These are phyloP conservation scores for Anastatus disparis DNA, from an alignment of 1,140 invertebrate genomes.

Conservation along the genomic window DNA sequence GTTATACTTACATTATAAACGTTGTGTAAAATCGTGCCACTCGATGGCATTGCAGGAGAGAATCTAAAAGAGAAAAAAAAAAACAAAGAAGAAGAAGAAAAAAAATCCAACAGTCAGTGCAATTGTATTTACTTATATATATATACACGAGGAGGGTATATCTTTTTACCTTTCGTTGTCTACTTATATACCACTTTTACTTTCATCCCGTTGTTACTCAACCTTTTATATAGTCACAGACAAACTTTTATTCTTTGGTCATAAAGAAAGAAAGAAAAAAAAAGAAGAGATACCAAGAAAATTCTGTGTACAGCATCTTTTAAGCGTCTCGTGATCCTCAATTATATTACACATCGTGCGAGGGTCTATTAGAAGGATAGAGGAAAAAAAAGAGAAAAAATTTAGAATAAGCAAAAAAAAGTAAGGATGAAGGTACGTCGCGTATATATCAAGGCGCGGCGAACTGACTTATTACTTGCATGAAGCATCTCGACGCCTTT, in stretches of 20 bases:
- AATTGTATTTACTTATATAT: no score
- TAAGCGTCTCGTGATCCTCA: not conserved
- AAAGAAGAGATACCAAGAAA: no score
- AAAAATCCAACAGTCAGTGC: no score
- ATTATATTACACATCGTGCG: not conserved
- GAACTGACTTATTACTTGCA: constrained; percentile 11
- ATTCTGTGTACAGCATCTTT: not conserved
- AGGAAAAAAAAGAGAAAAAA: not conserved
- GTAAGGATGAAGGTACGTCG: no score
- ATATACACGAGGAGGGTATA: no score
- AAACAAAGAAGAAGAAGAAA: no score
- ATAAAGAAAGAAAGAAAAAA: not conserved
- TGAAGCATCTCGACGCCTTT: not conserved
- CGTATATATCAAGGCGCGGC: not conserved
- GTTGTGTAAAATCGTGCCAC: not conserved
- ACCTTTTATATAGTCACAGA: no score
- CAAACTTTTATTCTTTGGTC: not conserved
- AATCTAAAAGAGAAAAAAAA: no score
- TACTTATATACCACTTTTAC: no score
- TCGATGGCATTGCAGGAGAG: not conserved
- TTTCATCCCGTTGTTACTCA: constrained; percentile 28
- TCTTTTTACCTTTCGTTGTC: no score
- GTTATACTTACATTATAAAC: constrained; percentile 19
- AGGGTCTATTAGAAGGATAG: not conserved
- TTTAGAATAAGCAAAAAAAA: no score